Percentiles rank a stretch among this genome's conserved stretches.
Conservation (phyloP, 2,888 invertebrate species). For the Mythimna ferrago region DNA sequence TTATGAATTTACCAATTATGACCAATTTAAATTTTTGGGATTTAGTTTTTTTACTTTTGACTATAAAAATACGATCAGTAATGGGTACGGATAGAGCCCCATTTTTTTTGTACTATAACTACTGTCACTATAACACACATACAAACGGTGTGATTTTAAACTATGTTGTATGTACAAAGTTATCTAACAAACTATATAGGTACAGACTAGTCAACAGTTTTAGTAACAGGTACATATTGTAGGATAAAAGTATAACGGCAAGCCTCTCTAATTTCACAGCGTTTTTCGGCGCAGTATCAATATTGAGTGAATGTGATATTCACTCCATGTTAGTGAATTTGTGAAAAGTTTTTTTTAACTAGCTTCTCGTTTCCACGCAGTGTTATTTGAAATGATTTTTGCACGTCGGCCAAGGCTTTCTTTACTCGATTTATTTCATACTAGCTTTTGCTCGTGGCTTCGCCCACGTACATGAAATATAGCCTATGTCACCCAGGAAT, state of each 20-base stretch:
- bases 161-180: not conserved
- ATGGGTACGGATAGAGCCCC: no score
- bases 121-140: no score
- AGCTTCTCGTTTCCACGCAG: conserved; percentile 15
- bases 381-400: conserved; percentile 22
- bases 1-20: no score
- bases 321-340: conserved; percentile 42
- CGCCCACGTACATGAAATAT: no score
- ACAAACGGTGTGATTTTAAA: no score
- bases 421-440: conserved; percentile 1
- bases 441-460: no score
- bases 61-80: no score
- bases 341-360: conserved; percentile 39
- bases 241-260: conserved; percentile 10
- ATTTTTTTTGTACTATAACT: no score
- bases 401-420: not conserved
- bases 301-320: conserved; percentile 57
- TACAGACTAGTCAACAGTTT: not conserved
- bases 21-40: no score
- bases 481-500: no score
- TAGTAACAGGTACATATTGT: conserved; percentile 17
- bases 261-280: conserved; percentile 43
- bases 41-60: no score
- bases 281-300: conserved; percentile 41
- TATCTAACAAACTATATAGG: not conserved